Percentiles rank a stretch among this genome's conserved stretches.
Conservation (phyloP, 2,888 invertebrate genomes). For the Anoncus sp. region DNA sequence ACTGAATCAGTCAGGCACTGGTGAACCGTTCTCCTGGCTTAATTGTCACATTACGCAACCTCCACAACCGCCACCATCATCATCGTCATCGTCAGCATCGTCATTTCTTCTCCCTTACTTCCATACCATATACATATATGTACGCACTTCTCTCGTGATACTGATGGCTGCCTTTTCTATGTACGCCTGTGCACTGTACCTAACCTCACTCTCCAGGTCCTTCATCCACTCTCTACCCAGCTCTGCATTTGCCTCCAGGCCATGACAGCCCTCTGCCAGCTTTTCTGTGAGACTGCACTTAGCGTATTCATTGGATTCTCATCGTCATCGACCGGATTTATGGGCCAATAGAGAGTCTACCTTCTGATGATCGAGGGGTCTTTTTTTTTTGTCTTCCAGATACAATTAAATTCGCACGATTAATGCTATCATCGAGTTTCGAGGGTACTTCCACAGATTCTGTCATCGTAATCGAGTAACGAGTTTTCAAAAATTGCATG, state of each 20-base stretch:
- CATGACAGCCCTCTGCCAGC: constrained; percentile 64
- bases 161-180: constrained; percentile 70
- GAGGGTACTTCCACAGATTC: no score
- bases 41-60: constrained; percentile 67
- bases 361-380: no score
- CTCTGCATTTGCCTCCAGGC: constrained; percentile 68
- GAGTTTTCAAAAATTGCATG: no score
- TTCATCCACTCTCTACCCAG: constrained; percentile 54
- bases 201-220: constrained; percentile 24
- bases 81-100: constrained; percentile 37
- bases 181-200: constrained; percentile 63
- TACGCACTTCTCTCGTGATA: constrained; percentile 66
- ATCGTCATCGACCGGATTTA: constrained; percentile 79
- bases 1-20: no score
- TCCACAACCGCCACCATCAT: constrained; percentile 41
- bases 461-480: no score
- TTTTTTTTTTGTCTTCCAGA: no score
- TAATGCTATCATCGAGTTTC: no score
- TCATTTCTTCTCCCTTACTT: constrained; percentile 52
- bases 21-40: constrained; percentile 57
- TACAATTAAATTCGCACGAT: no score
- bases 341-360: constrained; percentile 72
- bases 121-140: background rate
- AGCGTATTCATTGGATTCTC: constrained; percentile 76
- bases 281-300: constrained; percentile 77